Evolutionary conservation across 1,140 invertebrate species (phyloP).

Genomic region (Zaprionus davidi): DNA sequence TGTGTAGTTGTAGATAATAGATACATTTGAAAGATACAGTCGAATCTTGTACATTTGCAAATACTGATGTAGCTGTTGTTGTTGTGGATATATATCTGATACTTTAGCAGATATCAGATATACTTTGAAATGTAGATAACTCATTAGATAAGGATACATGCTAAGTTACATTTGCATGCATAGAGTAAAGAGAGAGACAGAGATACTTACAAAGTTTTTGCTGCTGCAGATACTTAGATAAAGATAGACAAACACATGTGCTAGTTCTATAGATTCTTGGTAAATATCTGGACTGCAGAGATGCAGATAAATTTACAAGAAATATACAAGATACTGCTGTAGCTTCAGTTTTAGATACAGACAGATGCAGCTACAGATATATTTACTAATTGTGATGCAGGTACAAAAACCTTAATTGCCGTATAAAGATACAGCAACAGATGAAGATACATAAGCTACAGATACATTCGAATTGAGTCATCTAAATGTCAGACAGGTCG

Average conservation of each 20-base stretch:
- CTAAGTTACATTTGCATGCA: too few species aligned
- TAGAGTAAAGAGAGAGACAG: background rate
- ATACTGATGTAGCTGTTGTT: background rate
- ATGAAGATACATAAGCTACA: conserved; percentile 16
- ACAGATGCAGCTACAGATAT: background rate
- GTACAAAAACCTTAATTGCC: background rate
- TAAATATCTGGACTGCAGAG: background rate
- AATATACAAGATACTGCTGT: background rate
- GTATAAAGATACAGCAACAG: background rate
- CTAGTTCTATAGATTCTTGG: background rate
- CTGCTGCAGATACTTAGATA: too few species aligned
- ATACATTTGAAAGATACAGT: background rate
- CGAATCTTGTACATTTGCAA: background rate
- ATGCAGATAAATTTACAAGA: background rate
- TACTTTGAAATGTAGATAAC: too few species aligned
- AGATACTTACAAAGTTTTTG: too few species aligned
- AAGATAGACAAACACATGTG: background rate
- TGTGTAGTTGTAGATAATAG: background rate
- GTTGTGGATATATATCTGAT: too few species aligned
- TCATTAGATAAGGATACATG: background rate
- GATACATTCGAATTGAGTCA: conserved; percentile 15
- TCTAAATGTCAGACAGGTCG: background rate
- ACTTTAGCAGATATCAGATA: too few species aligned
- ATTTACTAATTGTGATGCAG: background rate
- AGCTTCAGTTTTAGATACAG: background rate